A percentile compares a stretch with the other conserved stretches of the same genome.
Conservation (phyloP, 2,888 invertebrate species). For the Leucophenga montana region DNA sequence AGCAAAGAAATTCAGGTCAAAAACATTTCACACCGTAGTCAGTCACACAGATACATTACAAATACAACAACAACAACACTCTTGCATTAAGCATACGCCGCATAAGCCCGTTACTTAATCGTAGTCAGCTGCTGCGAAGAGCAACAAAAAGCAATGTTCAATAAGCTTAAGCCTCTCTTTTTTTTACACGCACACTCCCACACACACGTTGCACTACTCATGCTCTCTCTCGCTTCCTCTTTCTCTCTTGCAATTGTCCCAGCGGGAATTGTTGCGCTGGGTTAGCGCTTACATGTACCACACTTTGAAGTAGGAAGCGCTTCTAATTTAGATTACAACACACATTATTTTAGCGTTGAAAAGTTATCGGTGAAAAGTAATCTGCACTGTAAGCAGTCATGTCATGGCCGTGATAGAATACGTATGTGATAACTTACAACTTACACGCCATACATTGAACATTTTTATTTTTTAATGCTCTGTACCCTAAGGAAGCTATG, state of each 20-base stretch:
- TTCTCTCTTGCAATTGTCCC: not conserved
- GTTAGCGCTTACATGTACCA: too few species aligned
- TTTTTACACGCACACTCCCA: not conserved
- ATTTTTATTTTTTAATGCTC: too few species aligned
- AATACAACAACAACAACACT: slow-evolving; percentile 11
- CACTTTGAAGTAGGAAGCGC: too few species aligned
- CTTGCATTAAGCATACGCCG: slow-evolving; percentile 57
- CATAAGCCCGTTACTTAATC: slow-evolving; percentile 60
- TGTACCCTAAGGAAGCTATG: too few species aligned
- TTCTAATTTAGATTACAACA: too few species aligned
- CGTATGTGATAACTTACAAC: too few species aligned
- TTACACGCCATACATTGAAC: too few species aligned
- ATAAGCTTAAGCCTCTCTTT: slow-evolving; percentile 9
- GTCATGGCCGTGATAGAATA: too few species aligned
- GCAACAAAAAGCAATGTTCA: not conserved
- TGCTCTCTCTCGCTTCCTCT: not conserved
- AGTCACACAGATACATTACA: slow-evolving; percentile 34
- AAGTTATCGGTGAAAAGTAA: too few species aligned
- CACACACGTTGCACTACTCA: not conserved
- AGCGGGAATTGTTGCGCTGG: not conserved
- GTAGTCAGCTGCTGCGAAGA: slow-evolving; percentile 42
- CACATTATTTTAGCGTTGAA: too few species aligned
- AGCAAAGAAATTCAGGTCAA: slow-evolving; percentile 63
- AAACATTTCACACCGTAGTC: slow-evolving; percentile 46
- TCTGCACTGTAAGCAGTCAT: too few species aligned